Evolutionary conservation across 2,888 invertebrate species (phyloP), one percentile per base, ranked within the genome.

Genomic region (Electrophaes corylata): DNA sequence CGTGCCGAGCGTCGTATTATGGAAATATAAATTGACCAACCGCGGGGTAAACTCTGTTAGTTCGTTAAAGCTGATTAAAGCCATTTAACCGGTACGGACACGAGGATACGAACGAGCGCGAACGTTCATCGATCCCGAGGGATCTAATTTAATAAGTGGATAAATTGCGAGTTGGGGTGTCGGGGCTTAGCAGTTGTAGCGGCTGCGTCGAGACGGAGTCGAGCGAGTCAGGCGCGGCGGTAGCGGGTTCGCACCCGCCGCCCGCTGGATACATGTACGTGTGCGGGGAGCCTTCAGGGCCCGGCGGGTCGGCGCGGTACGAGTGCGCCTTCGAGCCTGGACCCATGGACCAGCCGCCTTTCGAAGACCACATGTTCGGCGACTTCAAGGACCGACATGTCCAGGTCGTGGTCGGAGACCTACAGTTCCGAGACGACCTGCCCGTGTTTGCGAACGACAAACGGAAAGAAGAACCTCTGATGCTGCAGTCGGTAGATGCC

Each of bases 291-390:
- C 41, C 35, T 41, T 57, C 72, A 72, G 72, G 78, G 74, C 68
- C 73, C 78, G 35, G 39, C 31, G 41, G 31, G 76, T 62, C 76
- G 60, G 78, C 83, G 71, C 84, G 90, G 60, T 91, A 88, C 81
- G 89, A 91, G 73, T 89, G 88, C 80, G 75, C 83, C 72, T 88
- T 84, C 80, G 90, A 89, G 70, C 77, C 83, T 43, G 66, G n/a
- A n/a, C n/a, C 88, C 86, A 85, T 96, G 95, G 96, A 96, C 84
- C 95, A 93, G 75, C 89, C 92, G 26, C 83, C 89, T 63, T 94
- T 96, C 86, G 96, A 96, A 80, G 96, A 96, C 79, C 95, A 95
- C 75, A 94, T 95, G 78, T 96, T 96, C 83, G 92, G 94, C 67
- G 96, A 96, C 85, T 96, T 96, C 69, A 91, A 95, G 84, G 93